phyloP scores from a whole-genome alignment of 2,113 vertebrate genomes.

The Ctenomys sociabilis region DNA sequence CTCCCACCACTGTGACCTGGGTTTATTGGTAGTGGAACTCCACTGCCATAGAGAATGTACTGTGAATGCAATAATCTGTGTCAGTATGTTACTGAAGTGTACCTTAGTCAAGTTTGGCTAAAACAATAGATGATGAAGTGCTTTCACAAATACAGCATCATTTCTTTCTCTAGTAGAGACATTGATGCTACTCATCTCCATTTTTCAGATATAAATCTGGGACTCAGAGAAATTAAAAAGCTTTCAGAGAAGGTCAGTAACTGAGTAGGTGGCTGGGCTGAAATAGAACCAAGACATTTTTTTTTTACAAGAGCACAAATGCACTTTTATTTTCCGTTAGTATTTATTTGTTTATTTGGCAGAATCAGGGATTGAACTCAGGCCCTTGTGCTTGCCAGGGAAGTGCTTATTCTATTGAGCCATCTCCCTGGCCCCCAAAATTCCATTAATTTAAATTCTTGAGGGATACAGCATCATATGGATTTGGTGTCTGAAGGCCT shows the following conservation, averaged over 20 bases:
- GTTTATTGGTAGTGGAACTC: not conserved
- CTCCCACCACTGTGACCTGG: too few relatives aligned
- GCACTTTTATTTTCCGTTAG: too few relatives aligned
- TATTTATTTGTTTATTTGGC: too few relatives aligned
- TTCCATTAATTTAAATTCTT: too few relatives aligned
- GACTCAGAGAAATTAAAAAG: not conserved
- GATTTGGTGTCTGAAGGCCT: too few relatives aligned
- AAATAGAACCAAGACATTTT: not conserved
- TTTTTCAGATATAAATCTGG: constrained; percentile 4
- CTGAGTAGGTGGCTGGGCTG: not conserved
- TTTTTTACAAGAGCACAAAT: too few relatives aligned
- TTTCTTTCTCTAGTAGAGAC: constrained; percentile 19
- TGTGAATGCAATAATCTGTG: not conserved
- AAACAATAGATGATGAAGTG: not conserved
- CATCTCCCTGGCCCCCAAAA: too few relatives aligned
- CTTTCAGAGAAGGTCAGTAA: not conserved
- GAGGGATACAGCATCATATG: too few relatives aligned
- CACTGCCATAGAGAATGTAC: not conserved
- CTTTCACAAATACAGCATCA: not conserved
- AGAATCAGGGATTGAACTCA: too few relatives aligned
- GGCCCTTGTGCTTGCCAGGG: too few relatives aligned
- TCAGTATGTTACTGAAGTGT: not conserved
- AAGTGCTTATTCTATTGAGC: too few relatives aligned
- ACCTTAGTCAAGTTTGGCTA: not conserved
- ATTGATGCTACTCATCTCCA: not conserved